phyloP scores from a whole-genome alignment of 2,888 invertebrate species.

The Rhogogaster chlorosoma region DNA sequence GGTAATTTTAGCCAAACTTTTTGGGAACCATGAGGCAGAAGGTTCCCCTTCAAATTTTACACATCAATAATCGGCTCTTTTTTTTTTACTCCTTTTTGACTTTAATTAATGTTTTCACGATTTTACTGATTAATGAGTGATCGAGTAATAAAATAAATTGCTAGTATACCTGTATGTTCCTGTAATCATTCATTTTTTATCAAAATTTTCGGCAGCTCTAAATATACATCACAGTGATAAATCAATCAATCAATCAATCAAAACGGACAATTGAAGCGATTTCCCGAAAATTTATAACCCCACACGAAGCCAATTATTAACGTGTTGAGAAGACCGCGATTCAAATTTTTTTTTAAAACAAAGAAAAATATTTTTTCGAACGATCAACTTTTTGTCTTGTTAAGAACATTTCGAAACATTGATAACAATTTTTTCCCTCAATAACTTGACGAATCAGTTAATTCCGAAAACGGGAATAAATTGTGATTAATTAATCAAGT shows the following conservation, averaged over 20 bases:
- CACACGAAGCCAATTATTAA: not conserved
- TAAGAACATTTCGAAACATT: no score
- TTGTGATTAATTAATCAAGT: not conserved
- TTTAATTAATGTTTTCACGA: not conserved
- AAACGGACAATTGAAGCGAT: not conserved
- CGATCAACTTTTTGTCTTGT: no score
- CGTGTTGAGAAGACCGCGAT: not conserved
- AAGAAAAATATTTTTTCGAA: not conserved
- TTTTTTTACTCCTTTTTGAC: not conserved
- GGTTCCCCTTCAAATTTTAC: not conserved
- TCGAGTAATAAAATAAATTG: not conserved
- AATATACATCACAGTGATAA: not conserved
- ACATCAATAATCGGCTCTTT: not conserved
- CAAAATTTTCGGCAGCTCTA: not conserved
- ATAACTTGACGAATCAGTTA: not conserved
- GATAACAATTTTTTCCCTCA: no score
- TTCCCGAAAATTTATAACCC: not conserved
- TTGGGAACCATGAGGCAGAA: not conserved
- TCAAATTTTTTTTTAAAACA: not conserved
- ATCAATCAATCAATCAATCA: not conserved
- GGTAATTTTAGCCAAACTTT: constrained; percentile 7
- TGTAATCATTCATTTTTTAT: not conserved
- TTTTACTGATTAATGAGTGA: not conserved
- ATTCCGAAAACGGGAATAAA: not conserved
- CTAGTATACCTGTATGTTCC: not conserved